A percentile compares a stretch with the other conserved stretches of the same genome.
phyloP scores from a whole-genome alignment of 2,113 vertebrate species.

The Drymodes brunneopygia region DNA sequence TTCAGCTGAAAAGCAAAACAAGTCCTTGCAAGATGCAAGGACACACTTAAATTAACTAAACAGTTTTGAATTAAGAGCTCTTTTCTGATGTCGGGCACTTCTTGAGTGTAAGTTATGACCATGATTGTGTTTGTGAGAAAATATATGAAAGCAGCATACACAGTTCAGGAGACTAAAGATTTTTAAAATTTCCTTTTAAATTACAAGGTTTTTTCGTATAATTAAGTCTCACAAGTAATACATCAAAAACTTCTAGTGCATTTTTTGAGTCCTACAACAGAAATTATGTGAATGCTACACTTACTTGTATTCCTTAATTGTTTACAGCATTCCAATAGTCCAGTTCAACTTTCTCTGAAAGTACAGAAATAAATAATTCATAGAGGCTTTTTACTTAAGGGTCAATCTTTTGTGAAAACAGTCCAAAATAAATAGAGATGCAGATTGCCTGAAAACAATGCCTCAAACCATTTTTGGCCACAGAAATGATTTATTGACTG shows the following conservation, averaged over 20 bases:
- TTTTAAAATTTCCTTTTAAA: background rate
- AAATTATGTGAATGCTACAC: background rate
- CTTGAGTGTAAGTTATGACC: background rate
- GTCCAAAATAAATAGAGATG: background rate
- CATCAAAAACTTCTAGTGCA: background rate
- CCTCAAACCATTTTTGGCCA: background rate
- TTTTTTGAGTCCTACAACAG: background rate
- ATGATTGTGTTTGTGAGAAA: background rate
- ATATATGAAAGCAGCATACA: background rate
- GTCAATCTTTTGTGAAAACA: background rate
- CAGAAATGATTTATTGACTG: background rate
- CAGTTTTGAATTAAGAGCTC: background rate
- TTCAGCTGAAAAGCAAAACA: background rate
- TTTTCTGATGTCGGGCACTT: background rate
- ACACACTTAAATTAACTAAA: background rate
- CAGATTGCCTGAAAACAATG: background rate
- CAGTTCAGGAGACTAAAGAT: background rate
- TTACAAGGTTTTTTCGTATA: background rate
- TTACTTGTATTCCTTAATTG: background rate
- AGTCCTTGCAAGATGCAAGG: background rate
- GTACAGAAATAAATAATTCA: background rate
- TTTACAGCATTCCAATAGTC: background rate
- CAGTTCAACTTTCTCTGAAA: background rate
- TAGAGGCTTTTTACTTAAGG: background rate
- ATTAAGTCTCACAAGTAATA: background rate